Evolutionary conservation across 2,113 vertebrate species (phyloP).

Genomic region (Delphinapterus leucas): DNA sequence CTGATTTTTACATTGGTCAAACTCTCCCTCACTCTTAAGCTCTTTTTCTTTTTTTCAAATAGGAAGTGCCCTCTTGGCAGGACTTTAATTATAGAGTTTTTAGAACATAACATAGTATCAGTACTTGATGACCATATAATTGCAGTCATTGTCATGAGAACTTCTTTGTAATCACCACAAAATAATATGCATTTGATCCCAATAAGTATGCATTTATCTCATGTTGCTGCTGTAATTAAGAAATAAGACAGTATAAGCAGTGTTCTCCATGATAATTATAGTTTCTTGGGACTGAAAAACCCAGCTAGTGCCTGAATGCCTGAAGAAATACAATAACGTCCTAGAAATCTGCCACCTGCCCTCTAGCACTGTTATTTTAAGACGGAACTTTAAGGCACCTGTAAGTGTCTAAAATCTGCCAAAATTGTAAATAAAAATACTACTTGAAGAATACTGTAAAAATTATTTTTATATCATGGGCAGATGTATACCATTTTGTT

Average conservation of each 20-base stretch:
- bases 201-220: conserved; percentile 36
- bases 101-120: not conserved
- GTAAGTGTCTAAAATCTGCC: not conserved
- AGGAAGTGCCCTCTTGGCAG: not conserved
- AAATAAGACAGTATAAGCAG: not conserved
- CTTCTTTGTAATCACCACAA: conserved; percentile 12
- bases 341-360: not conserved
- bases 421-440: not conserved
- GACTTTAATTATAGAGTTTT: conserved; percentile 53
- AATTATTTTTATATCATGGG: not conserved
- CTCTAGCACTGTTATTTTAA: not conserved
- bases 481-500: not conserved
- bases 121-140: not conserved
- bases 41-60: not conserved
- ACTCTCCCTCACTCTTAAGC: not conserved
- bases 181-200: not conserved
- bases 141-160: conserved; percentile 38
- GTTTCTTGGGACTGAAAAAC: not conserved
- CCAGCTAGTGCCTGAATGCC: not conserved
- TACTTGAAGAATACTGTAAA: not conserved
- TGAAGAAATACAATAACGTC: not conserved
- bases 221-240: conserved; percentile 28
- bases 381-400: not conserved
- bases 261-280: not conserved
- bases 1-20: not conserved